Conservation (phyloP, 2,113 vertebrate genomes). For the Narcine bancroftii region DNA sequence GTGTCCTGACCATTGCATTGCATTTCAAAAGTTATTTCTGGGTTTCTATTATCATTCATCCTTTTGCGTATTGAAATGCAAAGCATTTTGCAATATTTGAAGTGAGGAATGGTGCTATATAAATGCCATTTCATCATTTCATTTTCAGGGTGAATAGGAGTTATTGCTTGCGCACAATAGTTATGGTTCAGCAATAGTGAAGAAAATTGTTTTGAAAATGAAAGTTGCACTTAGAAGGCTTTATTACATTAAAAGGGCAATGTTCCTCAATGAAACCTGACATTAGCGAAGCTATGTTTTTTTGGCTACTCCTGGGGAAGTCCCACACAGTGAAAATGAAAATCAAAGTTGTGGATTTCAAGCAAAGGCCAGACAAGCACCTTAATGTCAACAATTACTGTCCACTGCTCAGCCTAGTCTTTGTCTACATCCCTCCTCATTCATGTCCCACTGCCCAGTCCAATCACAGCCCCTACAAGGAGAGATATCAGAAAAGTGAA, state of each 20-base stretch:
- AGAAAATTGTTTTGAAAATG: not conserved
- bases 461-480: not conserved
- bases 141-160: not conserved
- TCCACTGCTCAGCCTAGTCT: not conserved
- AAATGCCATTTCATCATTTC: not conserved
- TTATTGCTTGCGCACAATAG: not conserved
- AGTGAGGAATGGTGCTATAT: not conserved
- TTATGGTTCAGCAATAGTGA: not conserved
- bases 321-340: not conserved
- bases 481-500: no score
- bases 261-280: not conserved
- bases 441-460: not conserved
- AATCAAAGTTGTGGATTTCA: constrained; percentile 2
- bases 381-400: not conserved
- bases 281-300: not conserved
- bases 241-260: constrained; percentile 3
- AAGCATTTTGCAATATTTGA: not conserved
- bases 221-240: not conserved
- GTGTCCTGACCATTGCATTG: not conserved
- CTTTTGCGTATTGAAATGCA: no score
- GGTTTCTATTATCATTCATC: not conserved
- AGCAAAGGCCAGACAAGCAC: not conserved
- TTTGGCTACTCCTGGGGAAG: not conserved
- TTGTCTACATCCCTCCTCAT: not conserved
- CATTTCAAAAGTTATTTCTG: not conserved